Evolutionary conservation across 1,140 invertebrate genomes (phyloP), one percentile per base, ranked within the genome.

Genomic region (Euura lappo): DNA sequence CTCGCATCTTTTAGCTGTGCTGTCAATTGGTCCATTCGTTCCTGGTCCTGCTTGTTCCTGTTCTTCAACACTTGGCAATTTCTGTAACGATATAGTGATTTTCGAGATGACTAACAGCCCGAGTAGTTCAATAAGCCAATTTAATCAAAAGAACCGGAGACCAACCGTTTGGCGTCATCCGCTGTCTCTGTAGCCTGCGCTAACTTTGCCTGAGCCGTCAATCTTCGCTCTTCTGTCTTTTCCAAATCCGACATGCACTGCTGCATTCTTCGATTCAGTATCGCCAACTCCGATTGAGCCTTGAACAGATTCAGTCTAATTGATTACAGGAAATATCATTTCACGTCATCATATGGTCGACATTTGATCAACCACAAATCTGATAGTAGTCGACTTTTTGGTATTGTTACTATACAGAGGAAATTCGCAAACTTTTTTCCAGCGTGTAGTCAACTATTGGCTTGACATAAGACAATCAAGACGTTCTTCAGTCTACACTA

Each of bases 111-210:
- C 3, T 6, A n/a, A 60, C 5, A 42, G 11, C 8, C 6, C 6
- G 46, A 70, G 46, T 45, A 45, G 28, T 72, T 8, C 11, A 42
- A 28, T 45, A 5, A 68, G 11, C 8, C n/a, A 70, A 46, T 47
- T 70, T 1, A 28, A n/a, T 5, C 4, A 68, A 71, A 65, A 10
- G 8, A 45, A 66, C 10, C 13, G 43, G 43, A 65, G 77, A 89
- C 89, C 79, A 85, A 95, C 94, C 94, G 92, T 86, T 94, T 93
- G 76, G 93, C 92, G 85, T 96, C 94, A 85, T 96, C 94, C 79
- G 93, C 93, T 72, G 93, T 91, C 80, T 95, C 93, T 45, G 92
- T 92, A 44, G 94, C 94, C 83, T 95, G 93, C 71, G 93, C 91
- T 72, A 96, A 87, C 82, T 95, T 95, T 47, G 88, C 80, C 72